A percentile compares a stretch with the other conserved stretches of the same genome.
Evolutionary conservation across 2,888 invertebrate genomes (phyloP).

Genomic region (Agriopis leucophaearia): DNA sequence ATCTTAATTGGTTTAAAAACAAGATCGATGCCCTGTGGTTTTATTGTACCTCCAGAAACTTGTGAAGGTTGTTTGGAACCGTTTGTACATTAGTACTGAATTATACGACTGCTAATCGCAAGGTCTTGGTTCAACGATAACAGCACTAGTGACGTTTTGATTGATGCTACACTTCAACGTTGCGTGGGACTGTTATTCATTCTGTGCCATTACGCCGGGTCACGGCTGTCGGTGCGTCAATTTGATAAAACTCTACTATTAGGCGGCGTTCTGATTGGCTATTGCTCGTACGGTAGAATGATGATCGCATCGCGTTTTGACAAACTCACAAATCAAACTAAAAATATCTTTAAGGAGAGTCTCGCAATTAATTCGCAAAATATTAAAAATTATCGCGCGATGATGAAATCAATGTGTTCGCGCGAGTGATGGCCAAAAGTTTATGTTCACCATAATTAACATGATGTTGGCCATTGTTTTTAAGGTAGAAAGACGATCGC

Average conservation of each 20-base stretch:
- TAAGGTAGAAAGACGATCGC: too few relatives aligned
- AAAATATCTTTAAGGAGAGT: too few relatives aligned
- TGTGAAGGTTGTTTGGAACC: conserved; percentile 41
- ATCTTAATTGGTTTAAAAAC: background rate
- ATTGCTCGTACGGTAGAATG: too few relatives aligned
- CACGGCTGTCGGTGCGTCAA: conserved; percentile 43
- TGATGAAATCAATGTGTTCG: too few relatives aligned
- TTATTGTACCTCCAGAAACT: conserved; percentile 25
- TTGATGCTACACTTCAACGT: conserved; percentile 55
- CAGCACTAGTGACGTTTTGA: conserved; percentile 59
- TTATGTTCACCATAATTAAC: too few relatives aligned
- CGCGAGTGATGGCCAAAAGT: too few relatives aligned
- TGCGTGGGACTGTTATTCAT: conserved; percentile 19
- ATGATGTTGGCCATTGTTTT: too few relatives aligned
- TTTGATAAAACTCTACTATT: conserved; percentile 36
- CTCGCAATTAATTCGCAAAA: too few relatives aligned
- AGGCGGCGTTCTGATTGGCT: too few relatives aligned
- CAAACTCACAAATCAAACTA: too few relatives aligned
- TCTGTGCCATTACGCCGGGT: conserved; percentile 38
- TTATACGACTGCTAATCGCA: conserved; percentile 56
- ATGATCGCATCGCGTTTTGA: too few relatives aligned
- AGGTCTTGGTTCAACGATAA: conserved; percentile 60
- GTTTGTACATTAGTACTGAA: conserved; percentile 51
- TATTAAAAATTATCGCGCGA: too few relatives aligned
- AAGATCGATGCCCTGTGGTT: background rate